Conservation (phyloP, 35 echinoderm and acorn worm genomes). For the Ophioderma brevispina region DNA sequence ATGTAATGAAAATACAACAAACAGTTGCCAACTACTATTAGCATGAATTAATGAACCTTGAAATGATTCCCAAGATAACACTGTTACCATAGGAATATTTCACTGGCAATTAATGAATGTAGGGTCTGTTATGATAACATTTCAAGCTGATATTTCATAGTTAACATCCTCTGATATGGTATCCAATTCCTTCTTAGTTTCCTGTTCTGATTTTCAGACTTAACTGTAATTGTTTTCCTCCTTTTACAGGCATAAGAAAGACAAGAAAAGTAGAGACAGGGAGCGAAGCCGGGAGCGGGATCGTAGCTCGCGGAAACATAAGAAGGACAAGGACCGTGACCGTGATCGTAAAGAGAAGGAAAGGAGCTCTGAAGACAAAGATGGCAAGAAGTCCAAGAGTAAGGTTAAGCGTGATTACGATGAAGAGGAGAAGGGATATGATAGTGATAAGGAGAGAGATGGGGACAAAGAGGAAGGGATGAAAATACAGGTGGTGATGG, state of each 20-base stretch:
- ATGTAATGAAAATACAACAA: no score
- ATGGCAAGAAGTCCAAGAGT: conserved; percentile 44
- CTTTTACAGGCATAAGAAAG: conserved; percentile 72
- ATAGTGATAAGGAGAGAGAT: conserved; percentile 56
- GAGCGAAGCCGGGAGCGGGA: conserved; percentile 62
- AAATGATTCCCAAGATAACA: no score
- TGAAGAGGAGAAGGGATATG: conserved; percentile 86
- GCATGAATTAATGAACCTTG: no score
- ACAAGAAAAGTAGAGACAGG: conserved; percentile 78
- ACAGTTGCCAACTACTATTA: no score
- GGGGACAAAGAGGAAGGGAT: conserved; percentile 23
- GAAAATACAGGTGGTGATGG: conserved; percentile 33
- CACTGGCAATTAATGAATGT: no score
- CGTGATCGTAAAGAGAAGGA: neutral
- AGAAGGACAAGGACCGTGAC: conserved; percentile 17
- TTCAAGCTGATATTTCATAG: no score
- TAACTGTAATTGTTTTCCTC: neutral
- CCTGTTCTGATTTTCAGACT: no score
- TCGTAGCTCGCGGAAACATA: neutral
- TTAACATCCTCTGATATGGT: no score
- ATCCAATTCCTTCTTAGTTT: no score
- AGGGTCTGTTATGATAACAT: no score
- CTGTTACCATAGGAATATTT: no score
- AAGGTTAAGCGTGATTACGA: conserved; percentile 88
- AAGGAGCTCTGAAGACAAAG: conserved; percentile 37